Evolutionary conservation across 2,113 vertebrate genomes (phyloP), one percentile per base, ranked within the genome.

Genomic region (Delphinus delphis): DNA sequence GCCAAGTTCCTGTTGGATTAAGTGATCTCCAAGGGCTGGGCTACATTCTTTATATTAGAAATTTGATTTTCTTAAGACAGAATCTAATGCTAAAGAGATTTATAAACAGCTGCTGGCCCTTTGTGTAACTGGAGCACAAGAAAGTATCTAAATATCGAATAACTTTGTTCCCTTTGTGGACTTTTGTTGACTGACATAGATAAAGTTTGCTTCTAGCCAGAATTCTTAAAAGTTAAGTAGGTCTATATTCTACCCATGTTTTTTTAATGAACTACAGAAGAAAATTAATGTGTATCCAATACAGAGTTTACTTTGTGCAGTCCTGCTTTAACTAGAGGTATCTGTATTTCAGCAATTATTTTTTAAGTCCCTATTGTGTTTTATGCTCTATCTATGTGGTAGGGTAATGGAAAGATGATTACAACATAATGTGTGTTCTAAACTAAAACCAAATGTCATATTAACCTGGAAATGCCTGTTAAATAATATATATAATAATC

Each of bases 1-100:
- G 89, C 53, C 41, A 96, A 87, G 79, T 83, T 89, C 21, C 44
- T 97, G 38, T 81, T 91, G 55, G 26, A 96, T 93, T 95, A 86
- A 63, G 8, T 89, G 26, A 88, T 83, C 21, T 96, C 79, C 50
- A 58, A 93, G 44, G 67, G 20, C 5, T 41, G 15, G 80, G 14
- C 76, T 88, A 76, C 21, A 76, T 62, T 91, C 53, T 41, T 17
- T 58, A 41, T 58, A n/a, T 44, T 88, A 50, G 63, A 97, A 94
- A 93, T 84, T 83, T 91, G 55, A 97, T 86, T 97, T 93, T 70
- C 41, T 50, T n/a, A 93, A 91, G 20, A 17, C 47, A 74, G 77
- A 89, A 87, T 88, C 15, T 67, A 92, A 92, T 90, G 44, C 23
- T 96, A 93, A 93, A 60, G 25, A 82, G 55, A 95, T 93, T 90